phyloP scores from a whole-genome alignment of 1,140 invertebrate species.

The Zaprionus tsacasi region DNA sequence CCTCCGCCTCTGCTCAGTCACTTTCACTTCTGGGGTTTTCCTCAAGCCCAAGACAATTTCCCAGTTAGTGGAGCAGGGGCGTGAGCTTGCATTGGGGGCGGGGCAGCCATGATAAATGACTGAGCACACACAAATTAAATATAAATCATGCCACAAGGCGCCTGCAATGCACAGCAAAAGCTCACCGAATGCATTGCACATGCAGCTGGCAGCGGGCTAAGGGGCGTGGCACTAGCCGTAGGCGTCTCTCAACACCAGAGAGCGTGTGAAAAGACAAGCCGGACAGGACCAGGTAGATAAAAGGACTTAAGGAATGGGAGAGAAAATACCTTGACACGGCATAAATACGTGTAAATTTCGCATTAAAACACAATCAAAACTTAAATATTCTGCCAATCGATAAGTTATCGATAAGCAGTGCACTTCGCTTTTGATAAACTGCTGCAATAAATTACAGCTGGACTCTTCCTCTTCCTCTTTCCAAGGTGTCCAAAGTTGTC shows the following conservation, averaged over 20 bases:
- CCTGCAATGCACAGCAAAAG: slow-evolving; percentile 58
- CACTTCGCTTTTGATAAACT: background rate
- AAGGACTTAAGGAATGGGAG: background rate
- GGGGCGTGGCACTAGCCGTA: slow-evolving; percentile 17
- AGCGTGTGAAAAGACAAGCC: slow-evolving; percentile 28
- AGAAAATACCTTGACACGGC: background rate
- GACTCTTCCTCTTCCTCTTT: background rate
- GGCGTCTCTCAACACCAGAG: slow-evolving; percentile 23
- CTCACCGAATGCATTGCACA: slow-evolving; percentile 37
- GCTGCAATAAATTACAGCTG: background rate
- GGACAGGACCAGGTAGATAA: background rate
- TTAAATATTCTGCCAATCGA: slow-evolving; percentile 3
- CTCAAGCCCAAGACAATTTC: slow-evolving; percentile 67
- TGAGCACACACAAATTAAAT: slow-evolving; percentile 74
- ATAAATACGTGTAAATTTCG: background rate
- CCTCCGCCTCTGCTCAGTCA: slow-evolving; percentile 51
- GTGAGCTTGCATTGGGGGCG: background rate
- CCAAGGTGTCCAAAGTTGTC: background rate
- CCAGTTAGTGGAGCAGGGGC: slow-evolving; percentile 16
- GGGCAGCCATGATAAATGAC: slow-evolving; percentile 73
- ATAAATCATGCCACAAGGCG: slow-evolving; percentile 61
- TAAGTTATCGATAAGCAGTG: slow-evolving; percentile 3
- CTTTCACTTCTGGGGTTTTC: slow-evolving; percentile 68
- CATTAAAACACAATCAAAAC: background rate
- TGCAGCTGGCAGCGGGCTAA: background rate